Evolutionary conservation across 2,888 invertebrate species (phyloP).

Genomic region (Habroteleia sp.): DNA sequence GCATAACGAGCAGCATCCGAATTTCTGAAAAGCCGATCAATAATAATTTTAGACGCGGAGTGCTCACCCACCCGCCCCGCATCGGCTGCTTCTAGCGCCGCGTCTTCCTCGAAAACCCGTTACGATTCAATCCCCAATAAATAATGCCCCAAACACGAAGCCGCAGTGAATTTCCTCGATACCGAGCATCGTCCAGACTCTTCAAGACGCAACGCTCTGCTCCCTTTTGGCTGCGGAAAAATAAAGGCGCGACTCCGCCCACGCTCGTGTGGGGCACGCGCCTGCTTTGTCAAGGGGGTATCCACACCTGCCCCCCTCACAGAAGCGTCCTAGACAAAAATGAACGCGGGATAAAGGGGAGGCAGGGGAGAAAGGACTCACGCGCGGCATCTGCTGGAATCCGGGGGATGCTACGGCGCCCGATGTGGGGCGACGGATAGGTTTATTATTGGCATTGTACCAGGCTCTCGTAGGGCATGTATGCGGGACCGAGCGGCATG

Average conservation of each 20-base stretch:
- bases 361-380: conserved; percentile 3
- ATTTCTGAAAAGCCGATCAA: conserved; percentile 17
- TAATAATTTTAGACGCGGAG: conserved; percentile 18
- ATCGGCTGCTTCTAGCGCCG: background rate
- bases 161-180: conserved; percentile 28
- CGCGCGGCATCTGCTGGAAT: conserved; percentile 79
- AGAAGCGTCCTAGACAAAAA: conserved; percentile 76
- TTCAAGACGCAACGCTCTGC: conserved; percentile 40
- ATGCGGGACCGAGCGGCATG: conserved; percentile 60
- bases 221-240: conserved; percentile 54
- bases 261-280: conserved; percentile 81
- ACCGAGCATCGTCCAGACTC: conserved; percentile 30
- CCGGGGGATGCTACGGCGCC: conserved; percentile 71
- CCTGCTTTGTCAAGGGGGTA: conserved; percentile 70
- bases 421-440: conserved; percentile 71
- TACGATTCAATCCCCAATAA: conserved; percentile 22
- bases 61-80: conserved; percentile 11
- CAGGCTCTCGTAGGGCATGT: conserved; percentile 59
- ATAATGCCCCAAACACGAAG: conserved; percentile 5
- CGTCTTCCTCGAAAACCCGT: conserved; percentile 30
- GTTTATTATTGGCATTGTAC: conserved; percentile 79
- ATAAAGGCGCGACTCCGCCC: conserved; percentile 74
- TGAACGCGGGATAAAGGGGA: conserved; percentile 5
- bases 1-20: conserved; percentile 9
- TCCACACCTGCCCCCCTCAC: conserved; percentile 79